Evolutionary conservation across 2,113 vertebrate species (phyloP).

Genomic region (Porphyrio hochstetteri): DNA sequence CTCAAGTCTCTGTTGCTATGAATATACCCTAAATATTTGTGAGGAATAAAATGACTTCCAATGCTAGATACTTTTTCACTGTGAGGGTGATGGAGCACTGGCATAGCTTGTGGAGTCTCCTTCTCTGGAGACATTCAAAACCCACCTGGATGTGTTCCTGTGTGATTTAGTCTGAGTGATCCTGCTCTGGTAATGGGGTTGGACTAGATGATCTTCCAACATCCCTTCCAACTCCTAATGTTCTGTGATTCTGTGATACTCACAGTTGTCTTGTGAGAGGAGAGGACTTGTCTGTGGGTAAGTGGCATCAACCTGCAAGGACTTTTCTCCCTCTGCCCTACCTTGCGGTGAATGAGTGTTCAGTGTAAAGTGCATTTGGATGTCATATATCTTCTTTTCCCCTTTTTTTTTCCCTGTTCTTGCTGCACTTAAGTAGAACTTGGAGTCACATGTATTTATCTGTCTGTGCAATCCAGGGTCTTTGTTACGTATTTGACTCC

Average conservation of each 20-base stretch:
- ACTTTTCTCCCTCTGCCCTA: neutral
- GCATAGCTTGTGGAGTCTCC: no score
- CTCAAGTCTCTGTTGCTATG: neutral
- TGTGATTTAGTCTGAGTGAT: no score
- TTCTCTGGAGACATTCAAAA: no score
- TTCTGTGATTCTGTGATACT: neutral
- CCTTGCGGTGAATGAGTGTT: neutral
- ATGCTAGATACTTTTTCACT: neutral
- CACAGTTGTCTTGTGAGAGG: neutral
- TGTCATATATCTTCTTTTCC: neutral
- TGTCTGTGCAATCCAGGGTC: neutral
- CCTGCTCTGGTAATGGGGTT: no score
- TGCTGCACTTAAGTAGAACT: neutral
- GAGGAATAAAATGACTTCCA: neutral
- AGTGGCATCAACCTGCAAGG: neutral
- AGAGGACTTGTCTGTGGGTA: neutral
- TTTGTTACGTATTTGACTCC: neutral
- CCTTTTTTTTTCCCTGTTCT: neutral
- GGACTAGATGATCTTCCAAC: no score
- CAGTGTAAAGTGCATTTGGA: neutral
- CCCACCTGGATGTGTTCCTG: no score
- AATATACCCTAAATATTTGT: neutral
- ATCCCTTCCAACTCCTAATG: no score
- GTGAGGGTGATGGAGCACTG: no score
- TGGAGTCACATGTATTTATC: neutral